These are phyloP conservation scores for Cephus rjabovi DNA, from an alignment of 2,888 invertebrate genomes.

Conservation along the genomic window DNA sequence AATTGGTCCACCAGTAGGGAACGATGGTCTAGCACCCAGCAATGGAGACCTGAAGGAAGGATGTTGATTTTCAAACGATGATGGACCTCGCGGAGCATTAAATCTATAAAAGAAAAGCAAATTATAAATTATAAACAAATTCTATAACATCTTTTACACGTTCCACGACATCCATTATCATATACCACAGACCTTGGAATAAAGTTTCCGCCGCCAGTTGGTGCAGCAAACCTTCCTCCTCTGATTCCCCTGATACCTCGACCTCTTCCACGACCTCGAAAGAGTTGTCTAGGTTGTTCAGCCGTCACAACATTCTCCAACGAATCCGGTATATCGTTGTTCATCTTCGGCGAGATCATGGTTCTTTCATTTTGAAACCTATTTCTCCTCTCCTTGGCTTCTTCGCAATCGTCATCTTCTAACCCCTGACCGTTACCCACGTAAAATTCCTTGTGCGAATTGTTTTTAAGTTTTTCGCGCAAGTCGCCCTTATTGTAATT, in stretches of 20 bases:
- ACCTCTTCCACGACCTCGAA: slow-evolving; percentile 45
- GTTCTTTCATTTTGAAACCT: slow-evolving; percentile 60
- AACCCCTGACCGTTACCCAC: slow-evolving; percentile 48
- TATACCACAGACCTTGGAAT: slow-evolving; percentile 42
- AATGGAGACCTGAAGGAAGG: slow-evolving; percentile 43
- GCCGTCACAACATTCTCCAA: slow-evolving; percentile 60
- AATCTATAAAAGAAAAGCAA: slow-evolving; percentile 31
- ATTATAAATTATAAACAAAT: neutral
- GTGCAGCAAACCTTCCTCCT: slow-evolving; percentile 46
- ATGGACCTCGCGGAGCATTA: slow-evolving; percentile 25
- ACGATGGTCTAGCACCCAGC: slow-evolving; percentile 50
- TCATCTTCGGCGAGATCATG: slow-evolving; percentile 55
- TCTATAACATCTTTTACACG: neutral
- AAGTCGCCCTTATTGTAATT: slow-evolving; percentile 49
- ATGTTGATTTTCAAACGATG: slow-evolving; percentile 40
- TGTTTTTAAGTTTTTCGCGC: slow-evolving; percentile 58
- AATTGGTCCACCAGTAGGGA: slow-evolving; percentile 42
- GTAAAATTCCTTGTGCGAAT: slow-evolving; percentile 40
- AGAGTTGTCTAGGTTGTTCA: slow-evolving; percentile 45
- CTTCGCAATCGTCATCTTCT: slow-evolving; percentile 61
- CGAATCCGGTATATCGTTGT: slow-evolving; percentile 59
- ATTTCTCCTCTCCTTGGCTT: slow-evolving; percentile 58
- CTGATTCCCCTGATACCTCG: slow-evolving; percentile 47
- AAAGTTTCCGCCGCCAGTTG: slow-evolving; percentile 44
- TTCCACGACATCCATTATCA: neutral